These are phyloP conservation scores for Panulirus ornatus DNA, from an alignment of 1,140 invertebrate species.

Conservation along the genomic window DNA sequence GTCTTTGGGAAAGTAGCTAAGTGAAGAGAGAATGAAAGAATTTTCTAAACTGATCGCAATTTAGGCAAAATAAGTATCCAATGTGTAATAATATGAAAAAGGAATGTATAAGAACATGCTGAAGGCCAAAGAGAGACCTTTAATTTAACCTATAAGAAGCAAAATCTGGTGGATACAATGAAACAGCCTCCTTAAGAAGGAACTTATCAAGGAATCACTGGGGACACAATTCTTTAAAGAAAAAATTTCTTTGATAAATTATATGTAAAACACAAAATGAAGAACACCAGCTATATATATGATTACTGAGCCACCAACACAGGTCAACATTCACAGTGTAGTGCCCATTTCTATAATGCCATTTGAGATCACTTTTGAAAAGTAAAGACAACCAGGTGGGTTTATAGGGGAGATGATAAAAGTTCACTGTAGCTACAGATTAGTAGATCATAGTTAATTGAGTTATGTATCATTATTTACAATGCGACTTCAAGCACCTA, in stretches of 20 bases:
- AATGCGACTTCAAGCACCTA: neutral
- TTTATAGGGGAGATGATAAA: neutral
- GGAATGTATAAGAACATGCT: conserved; percentile 29
- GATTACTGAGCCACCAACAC: conserved; percentile 45
- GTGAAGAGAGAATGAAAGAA: no score
- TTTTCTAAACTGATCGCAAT: neutral
- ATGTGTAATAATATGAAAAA: neutral
- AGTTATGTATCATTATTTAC: neutral
- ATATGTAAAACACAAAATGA: neutral
- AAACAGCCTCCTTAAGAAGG: conserved; percentile 20
- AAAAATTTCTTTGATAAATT: conserved; percentile 25
- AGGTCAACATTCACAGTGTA: neutral
- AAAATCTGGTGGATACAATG: conserved; percentile 32
- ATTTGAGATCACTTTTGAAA: conserved; percentile 52
- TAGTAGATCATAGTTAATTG: neutral
- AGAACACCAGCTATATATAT: neutral
- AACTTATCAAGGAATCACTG: conserved; percentile 4
- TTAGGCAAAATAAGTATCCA: neutral
- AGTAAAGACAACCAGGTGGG: conserved; percentile 32
- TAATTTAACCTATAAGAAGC: conserved; percentile 17
- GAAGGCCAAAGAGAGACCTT: conserved; percentile 21
- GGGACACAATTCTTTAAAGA: conserved; percentile 24
- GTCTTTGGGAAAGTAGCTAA: neutral
- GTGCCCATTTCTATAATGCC: conserved; percentile 35
- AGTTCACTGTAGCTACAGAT: neutral